Evolutionary conservation across 2,888 invertebrate species (phyloP).

Genomic region (Eucriotettix oculatus): DNA sequence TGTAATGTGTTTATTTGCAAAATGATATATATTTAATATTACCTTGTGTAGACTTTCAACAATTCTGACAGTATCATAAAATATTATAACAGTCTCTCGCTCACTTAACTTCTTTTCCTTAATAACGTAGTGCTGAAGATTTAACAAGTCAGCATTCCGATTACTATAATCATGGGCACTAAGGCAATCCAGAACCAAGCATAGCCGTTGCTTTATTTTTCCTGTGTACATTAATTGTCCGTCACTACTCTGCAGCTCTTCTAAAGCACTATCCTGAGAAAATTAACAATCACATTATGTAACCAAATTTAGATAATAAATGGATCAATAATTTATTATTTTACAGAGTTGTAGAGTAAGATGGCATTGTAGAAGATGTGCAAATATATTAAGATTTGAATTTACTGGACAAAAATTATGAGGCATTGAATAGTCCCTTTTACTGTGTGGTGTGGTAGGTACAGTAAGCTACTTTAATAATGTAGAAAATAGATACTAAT

Average conservation of each 20-base stretch:
- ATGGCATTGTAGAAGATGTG: no score
- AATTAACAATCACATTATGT: no score
- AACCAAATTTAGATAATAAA: no score
- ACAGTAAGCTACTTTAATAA: neutral
- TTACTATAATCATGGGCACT: conserved; percentile 46
- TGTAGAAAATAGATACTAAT: no score
- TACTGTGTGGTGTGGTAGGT: conserved; percentile 45
- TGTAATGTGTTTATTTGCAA: neutral
- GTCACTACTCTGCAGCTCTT: conserved; percentile 23
- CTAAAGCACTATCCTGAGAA: no score
- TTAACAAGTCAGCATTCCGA: conserved; percentile 38
- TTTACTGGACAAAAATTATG: no score
- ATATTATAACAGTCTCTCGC: conserved; percentile 53
- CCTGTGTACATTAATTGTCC: conserved; percentile 38
- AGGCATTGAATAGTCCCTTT: conserved; percentile 32
- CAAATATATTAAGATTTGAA: no score
- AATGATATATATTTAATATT: conserved; percentile 10
- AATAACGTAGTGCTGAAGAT: conserved; percentile 59
- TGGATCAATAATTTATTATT: no score
- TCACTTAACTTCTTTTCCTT: conserved; percentile 58
- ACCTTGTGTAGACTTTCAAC: conserved; percentile 59
- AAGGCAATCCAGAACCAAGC: conserved; percentile 56
- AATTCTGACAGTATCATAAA: conserved; percentile 55
- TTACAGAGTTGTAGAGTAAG: no score
- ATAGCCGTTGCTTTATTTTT: conserved; percentile 38